phyloP scores from a whole-genome alignment of 2,888 invertebrate genomes.

The Mechanitis messenoides region DNA sequence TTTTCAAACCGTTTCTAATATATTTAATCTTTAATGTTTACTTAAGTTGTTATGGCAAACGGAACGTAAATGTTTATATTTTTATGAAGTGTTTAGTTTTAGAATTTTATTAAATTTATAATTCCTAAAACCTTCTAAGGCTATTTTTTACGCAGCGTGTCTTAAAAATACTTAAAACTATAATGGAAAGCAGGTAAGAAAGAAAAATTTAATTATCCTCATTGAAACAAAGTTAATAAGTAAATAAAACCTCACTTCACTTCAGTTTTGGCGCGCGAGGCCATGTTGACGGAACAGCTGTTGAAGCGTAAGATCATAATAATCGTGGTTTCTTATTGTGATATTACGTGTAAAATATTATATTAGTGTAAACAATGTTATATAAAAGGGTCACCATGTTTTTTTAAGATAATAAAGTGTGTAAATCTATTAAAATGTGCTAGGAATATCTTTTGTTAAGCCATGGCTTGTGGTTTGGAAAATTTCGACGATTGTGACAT shows the following conservation, averaged over 20 bases:
- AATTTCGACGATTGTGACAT: constrained; percentile 56
- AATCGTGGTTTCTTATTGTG: constrained; percentile 33
- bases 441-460: constrained; percentile 35
- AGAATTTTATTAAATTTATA: not conserved
- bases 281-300: constrained; percentile 73
- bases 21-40: not conserved
- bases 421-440: constrained; percentile 35
- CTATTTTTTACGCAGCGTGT: not conserved
- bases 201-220: constrained; percentile 1
- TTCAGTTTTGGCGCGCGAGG: constrained; percentile 70
- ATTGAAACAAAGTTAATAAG: not conserved
- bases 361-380: constrained; percentile 44
- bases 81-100: constrained; percentile 3
- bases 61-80: constrained; percentile 27
- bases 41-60: constrained; percentile 17
- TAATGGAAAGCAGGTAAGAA: constrained; percentile 54
- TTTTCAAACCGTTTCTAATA: no score
- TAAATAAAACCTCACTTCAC: constrained; percentile 21
- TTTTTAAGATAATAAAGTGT: constrained; percentile 20
- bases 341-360: constrained; percentile 38
- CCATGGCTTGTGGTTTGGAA: constrained; percentile 64
- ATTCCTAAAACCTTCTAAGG: not conserved
- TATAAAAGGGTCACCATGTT: not conserved
- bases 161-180: constrained; percentile 1
- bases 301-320: constrained; percentile 41